Base-by-base conservation (phyloP, 2,113 vertebrate genomes). In the Trachemys scripta region DNA sequence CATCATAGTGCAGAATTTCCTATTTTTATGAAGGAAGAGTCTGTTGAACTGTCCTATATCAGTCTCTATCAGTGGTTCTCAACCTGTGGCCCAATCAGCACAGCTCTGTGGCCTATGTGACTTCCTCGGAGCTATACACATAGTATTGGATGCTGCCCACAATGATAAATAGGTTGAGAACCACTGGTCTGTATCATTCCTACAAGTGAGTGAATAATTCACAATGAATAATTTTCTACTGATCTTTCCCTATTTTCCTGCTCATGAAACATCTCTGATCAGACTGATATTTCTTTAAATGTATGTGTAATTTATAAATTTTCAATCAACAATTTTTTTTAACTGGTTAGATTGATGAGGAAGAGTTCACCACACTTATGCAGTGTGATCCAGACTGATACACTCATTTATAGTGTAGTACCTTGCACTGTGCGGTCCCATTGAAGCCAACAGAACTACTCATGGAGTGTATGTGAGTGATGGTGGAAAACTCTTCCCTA, bases 371-470 rank as follows among this genome's bases (percentile, higher is more conserved):
- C 62, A 1, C 35, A 62, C 84, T 38, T 42, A 92, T 16, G 89
- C 94, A 94, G 87, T 51, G 8, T 0, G 3, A 25, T 78, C 90
- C 84, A 92, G 38, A 47, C 25, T 50, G 82, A 22, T 82, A 53
- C 16, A 31, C 38, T 27, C 0, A 0, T 45, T 90, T 53, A 89
- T 7, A 4, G 82, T 92, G 87, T 93, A 92, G 2, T 19, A 87
- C 35, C 82, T 92, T 94, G 31, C 16, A n/a, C 35, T 69, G 13
- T 69, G 35, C 6, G 6, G 6, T 65, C 93, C 87, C 90, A 49
- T 87, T 69, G 69, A 38, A 95, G 95, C 94, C 94, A 97, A 96
- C 93, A 94, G 91, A 69, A 89, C 90, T 90, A 95, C 93, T 96
- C 80, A 96, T 85, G 90, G 51, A 38, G 38, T 13, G 65, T 72